A percentile compares a stretch with the other conserved stretches of the same genome.
phyloP scores from a whole-genome alignment of 2,888 invertebrate species.

The Notodromas monacha region DNA sequence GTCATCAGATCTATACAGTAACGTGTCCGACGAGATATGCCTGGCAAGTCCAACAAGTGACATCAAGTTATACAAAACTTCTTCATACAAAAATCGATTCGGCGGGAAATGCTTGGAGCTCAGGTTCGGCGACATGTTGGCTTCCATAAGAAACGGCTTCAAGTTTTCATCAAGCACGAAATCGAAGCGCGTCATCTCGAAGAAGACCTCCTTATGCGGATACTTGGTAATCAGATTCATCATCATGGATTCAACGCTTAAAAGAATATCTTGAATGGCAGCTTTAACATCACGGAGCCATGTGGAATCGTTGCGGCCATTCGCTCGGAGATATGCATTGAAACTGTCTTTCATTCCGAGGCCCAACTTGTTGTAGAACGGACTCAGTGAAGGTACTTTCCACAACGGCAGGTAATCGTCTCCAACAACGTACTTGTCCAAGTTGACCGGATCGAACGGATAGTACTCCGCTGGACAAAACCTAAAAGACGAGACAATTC shows the following conservation, averaged over 20 bases:
- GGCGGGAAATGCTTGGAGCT: constrained; percentile 69
- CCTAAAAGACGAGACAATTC: no score
- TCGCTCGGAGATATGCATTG: constrained; percentile 26
- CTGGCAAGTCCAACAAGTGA: constrained; percentile 33
- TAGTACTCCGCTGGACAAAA: constrained; percentile 64
- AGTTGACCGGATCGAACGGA: constrained; percentile 43
- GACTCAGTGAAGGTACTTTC: constrained; percentile 45
- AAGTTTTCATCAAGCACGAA: constrained; percentile 59
- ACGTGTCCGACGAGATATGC: background rate
- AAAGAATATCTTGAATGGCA: constrained; percentile 32
- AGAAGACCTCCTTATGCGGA: constrained; percentile 30
- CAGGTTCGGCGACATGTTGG: constrained; percentile 92
- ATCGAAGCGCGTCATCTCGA: constrained; percentile 80
- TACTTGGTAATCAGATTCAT: constrained; percentile 19
- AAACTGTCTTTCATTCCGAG: constrained; percentile 59
- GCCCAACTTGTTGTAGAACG: constrained; percentile 32
- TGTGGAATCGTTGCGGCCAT: constrained; percentile 19
- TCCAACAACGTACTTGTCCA: constrained; percentile 70
- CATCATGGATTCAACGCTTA: constrained; percentile 36
- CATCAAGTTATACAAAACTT: constrained; percentile 52
- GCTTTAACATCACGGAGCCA: constrained; percentile 50
- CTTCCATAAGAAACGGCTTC: constrained; percentile 56
- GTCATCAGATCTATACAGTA: background rate
- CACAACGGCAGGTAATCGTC: constrained; percentile 80
- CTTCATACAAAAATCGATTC: constrained; percentile 54